Evolutionary conservation across 2,113 vertebrate genomes (phyloP).

Genomic region (Acrocephalus arundinaceus): DNA sequence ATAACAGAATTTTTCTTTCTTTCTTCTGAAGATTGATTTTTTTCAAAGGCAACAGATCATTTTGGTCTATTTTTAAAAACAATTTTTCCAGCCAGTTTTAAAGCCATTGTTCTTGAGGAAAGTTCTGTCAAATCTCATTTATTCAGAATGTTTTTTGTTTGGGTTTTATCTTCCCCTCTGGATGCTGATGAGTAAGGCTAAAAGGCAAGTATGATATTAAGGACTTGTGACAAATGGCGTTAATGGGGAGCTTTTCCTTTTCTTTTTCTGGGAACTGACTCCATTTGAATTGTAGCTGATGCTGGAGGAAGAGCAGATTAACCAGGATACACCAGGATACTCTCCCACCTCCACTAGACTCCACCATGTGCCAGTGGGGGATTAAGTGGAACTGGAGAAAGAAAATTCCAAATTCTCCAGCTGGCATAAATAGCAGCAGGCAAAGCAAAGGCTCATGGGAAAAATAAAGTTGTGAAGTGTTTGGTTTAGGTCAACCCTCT

Average conservation of each 20-base stretch:
- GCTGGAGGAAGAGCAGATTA: background rate
- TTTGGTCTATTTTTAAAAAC: conserved; percentile 3
- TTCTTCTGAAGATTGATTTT: background rate
- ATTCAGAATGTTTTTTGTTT: background rate
- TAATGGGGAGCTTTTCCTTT: background rate
- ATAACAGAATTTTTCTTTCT: background rate
- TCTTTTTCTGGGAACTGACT: background rate
- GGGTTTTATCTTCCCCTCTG: background rate
- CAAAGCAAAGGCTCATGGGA: background rate
- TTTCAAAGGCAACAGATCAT: background rate
- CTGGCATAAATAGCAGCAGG: background rate
- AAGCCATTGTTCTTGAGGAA: background rate
- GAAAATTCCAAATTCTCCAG: background rate
- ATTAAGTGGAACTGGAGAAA: background rate
- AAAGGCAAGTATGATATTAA: background rate
- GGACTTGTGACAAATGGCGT: background rate
- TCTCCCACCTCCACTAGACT: background rate
- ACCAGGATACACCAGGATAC: too few relatives aligned
- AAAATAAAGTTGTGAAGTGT: background rate
- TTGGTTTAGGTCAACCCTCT: background rate
- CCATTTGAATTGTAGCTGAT: background rate
- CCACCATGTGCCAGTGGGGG: fast-evolving
- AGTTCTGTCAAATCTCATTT: background rate
- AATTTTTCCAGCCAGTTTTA: background rate
- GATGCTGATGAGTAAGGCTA: background rate